Conservation (phyloP, 2,797 vertebrate genomes). For the Leptoclinus maculatus region DNA sequence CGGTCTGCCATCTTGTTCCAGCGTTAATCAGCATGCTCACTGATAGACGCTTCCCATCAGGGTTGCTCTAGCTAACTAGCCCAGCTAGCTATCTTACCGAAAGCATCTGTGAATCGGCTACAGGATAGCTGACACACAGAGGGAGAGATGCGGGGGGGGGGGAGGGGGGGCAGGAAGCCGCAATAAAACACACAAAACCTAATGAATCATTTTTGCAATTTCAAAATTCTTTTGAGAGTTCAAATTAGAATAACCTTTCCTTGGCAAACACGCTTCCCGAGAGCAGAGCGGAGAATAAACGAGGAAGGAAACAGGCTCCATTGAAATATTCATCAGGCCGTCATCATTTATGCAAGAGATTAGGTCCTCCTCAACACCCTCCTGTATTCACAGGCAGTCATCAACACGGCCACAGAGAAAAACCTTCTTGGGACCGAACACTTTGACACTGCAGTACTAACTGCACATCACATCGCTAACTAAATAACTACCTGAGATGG, state of each 20-base stretch:
- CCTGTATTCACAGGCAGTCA: conserved; percentile 79
- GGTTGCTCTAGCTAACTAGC: conserved; percentile 53
- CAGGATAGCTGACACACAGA: conserved; percentile 38
- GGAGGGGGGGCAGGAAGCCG: conserved; percentile 21
- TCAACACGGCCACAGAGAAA: conserved; percentile 71
- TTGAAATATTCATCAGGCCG: conserved; percentile 88
- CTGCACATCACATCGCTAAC: conserved; percentile 64
- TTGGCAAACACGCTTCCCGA: conserved; percentile 79
- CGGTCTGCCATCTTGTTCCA: conserved; percentile 75
- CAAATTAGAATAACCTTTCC: conserved; percentile 87
- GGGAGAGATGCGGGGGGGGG: conserved; percentile 12
- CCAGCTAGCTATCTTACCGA: conserved; percentile 44
- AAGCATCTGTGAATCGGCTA: conserved; percentile 53
- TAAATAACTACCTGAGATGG: conserved; percentile 71
- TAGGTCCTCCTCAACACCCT: conserved; percentile 84
- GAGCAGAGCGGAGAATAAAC: conserved; percentile 73
- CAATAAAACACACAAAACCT: conserved; percentile 69
- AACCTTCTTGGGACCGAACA: conserved; percentile 36
- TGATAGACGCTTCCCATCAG: conserved; percentile 41
- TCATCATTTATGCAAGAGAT: conserved; percentile 89
- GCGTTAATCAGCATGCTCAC: conserved; percentile 68
- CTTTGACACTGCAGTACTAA: conserved; percentile 52
- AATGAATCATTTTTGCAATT: conserved; percentile 81
- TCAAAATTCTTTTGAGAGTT: conserved; percentile 76
- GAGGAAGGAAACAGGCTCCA: conserved; percentile 80